Base-by-base conservation (phyloP, 2,113 vertebrate genomes). In the Lagopus leucura region DNA sequence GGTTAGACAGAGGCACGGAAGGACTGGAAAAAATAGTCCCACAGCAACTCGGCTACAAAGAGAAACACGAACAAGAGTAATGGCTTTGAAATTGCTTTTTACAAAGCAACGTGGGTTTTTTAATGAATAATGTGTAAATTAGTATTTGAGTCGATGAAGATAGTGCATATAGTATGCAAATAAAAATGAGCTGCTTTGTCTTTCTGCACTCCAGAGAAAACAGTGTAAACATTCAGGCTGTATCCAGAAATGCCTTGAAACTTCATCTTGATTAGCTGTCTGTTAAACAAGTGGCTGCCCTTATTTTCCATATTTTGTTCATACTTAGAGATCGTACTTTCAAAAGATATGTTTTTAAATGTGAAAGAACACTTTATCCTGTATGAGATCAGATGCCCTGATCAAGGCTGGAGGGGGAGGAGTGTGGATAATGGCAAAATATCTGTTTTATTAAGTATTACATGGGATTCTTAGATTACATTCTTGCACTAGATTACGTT, bases 11-110 rank as follows among this genome's bases (percentile, higher is more conserved):
- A 93, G 76, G 74, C 91, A 94, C 1, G 32, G 43, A 88, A 92
- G 61, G 52, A 50, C 75, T 94, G 76, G 57, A 57, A 94, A 84
- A 83, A 83, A 19, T 5, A 87, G 72, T 89, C 75, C 48, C 80
- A 32, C 69, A 92, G 89, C 50, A 86, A 28, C 65, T 92, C 17
- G 86, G 60, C 87, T 94, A 74, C 92, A 89, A 89, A 92, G 36
- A 34, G n/a, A 80, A 89, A 45, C 34, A 45, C 43, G 48, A 55
- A 54, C 60, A 67, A 54, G 55, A 73, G 45, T 55, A 89, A 77
- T 61, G 60, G 24, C 65, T 91, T 85, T 13, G 16, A 86, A 93
- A 92, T 88, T 24, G 70, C 32, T 86, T 89, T 50, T 42, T 90
- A 16, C 60, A 67, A 93, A 91, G 50, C 72, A 86, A 19, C 5